phyloP scores from a whole-genome alignment of 1,140 invertebrate species.

The Meloidogyne floridensis region DNA sequence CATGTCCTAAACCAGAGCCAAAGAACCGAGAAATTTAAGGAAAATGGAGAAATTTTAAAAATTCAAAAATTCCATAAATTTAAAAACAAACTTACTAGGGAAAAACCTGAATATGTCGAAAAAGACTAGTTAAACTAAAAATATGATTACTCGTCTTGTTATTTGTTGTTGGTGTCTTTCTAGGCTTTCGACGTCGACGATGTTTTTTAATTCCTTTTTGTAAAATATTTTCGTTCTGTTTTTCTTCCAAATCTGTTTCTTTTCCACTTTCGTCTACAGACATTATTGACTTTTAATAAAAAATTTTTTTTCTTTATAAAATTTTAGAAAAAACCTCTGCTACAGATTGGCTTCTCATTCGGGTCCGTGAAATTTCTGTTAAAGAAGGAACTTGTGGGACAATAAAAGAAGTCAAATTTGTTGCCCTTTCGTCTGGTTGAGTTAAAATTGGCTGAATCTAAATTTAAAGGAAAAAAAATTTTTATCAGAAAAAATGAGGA shows the following conservation, averaged over 20 bases:
- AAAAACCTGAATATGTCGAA: conserved; percentile 42
- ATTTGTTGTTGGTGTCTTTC: conserved; percentile 8
- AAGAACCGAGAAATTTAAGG: too few species aligned
- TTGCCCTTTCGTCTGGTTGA: background rate
- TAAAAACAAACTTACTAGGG: conserved; percentile 29
- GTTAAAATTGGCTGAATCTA: background rate
- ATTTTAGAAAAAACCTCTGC: background rate
- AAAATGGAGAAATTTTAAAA: too few species aligned
- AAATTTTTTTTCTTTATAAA: background rate
- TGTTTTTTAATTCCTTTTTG: conserved; percentile 19
- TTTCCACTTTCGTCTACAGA: conserved; percentile 8
- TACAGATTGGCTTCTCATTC: conserved; percentile 8
- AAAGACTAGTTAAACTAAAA: conserved; percentile 34
- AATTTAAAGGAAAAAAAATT: background rate
- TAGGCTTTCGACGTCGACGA: background rate
- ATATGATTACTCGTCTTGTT: background rate
- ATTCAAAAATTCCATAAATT: too few species aligned
- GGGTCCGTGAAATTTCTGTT: background rate
- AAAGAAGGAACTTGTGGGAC: background rate
- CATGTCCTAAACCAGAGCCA: too few species aligned
- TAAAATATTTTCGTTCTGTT: conserved; percentile 9
- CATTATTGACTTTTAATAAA: conserved; percentile 8
- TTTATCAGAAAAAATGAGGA: background rate
- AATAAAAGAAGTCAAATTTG: background rate
- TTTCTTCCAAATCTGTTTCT: conserved; percentile 3